Evolutionary conservation across 2,113 vertebrate genomes (phyloP).

Genomic region (Rana temporaria): DNA sequence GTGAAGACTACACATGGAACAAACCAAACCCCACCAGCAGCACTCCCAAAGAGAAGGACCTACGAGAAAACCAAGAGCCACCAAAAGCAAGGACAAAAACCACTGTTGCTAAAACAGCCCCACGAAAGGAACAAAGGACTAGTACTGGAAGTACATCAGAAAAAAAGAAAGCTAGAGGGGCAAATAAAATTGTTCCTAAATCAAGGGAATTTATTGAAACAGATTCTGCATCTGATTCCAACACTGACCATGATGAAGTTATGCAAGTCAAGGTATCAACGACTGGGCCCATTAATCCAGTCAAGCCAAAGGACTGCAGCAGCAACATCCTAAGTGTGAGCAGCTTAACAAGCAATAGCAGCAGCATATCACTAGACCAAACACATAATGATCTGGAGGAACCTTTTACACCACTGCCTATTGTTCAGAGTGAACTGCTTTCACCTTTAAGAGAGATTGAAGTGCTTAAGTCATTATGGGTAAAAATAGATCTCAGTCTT

Average conservation of each 20-base stretch:
- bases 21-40: slow-evolving; percentile 86
- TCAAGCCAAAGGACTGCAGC: slow-evolving; percentile 73
- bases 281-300: slow-evolving; percentile 61
- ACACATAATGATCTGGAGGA: slow-evolving; percentile 80
- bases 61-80: slow-evolving; percentile 78
- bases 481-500: slow-evolving; percentile 90
- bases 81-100: slow-evolving; percentile 85
- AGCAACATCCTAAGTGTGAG: slow-evolving; percentile 80
- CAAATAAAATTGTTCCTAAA: slow-evolving; percentile 89
- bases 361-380: slow-evolving; percentile 79
- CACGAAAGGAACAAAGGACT: slow-evolving; percentile 90
- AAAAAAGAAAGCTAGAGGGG: slow-evolving; percentile 92
- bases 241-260: slow-evolving; percentile 88
- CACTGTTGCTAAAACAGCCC: slow-evolving; percentile 84
- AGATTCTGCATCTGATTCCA: slow-evolving; percentile 93
- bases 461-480: slow-evolving; percentile 88
- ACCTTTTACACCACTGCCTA: slow-evolving; percentile 76
- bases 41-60: slow-evolving; percentile 90
- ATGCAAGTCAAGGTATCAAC: slow-evolving; percentile 79
- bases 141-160: slow-evolving; percentile 74
- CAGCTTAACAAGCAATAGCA: slow-evolving; percentile 73
- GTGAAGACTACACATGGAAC: slow-evolving; percentile 85
- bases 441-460: slow-evolving; percentile 86
- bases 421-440: slow-evolving; percentile 79
- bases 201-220: slow-evolving; percentile 96